Evolutionary conservation across 2,888 invertebrate genomes (phyloP), one percentile per base, ranked within the genome.

Genomic region (Torymus aiolomorphi): DNA sequence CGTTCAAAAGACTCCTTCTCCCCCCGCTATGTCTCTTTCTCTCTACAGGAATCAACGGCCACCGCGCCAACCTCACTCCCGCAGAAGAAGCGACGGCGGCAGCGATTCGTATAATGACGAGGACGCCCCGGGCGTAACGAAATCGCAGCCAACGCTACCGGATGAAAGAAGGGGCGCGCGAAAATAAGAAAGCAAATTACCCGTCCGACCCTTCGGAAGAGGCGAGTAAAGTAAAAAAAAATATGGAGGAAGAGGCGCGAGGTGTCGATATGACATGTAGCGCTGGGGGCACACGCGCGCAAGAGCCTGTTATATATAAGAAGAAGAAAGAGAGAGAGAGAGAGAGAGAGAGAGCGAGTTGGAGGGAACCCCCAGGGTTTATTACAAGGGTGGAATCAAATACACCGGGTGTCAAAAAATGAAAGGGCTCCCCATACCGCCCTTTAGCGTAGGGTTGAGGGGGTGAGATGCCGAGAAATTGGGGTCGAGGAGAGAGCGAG

Each of bases 371-470:
- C 88, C 88, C 87, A 88, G 89, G 88, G 88, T 90, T 90, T 90
- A 90, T 90, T 90, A 90, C 90, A 89, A 88, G 89, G 89, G 88
- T 88, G 88, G 88, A 90, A 90, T 90, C 90, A 89, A 90, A 89
- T 90, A 90, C 89, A 90, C 89, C 89, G 90, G 90, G 90, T 89
- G 90, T 89, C 89, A 89, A 90, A 89, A 90, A 89, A 88, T 89
- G 88, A 89, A 90, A 89, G 86, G 86, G 85, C 86, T 31, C 24
- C 51, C 62, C 72, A 20, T 67, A 8, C 42, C 42, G 54, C 18
- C 62, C 31, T 75, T 54, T 56, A 20, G 61, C 42, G 42, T 16
- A 20, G 20, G 3, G 62, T 12, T 14, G 54, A 10, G 18, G 10
- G 8, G 20, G 49, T 13, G 54, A 54, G 18, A 61, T 11, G 13